Percentiles rank a stretch among this genome's conserved stretches.
Conservation (phyloP, 1,140 invertebrate genomes). For the Lutraria rhynchaena region DNA sequence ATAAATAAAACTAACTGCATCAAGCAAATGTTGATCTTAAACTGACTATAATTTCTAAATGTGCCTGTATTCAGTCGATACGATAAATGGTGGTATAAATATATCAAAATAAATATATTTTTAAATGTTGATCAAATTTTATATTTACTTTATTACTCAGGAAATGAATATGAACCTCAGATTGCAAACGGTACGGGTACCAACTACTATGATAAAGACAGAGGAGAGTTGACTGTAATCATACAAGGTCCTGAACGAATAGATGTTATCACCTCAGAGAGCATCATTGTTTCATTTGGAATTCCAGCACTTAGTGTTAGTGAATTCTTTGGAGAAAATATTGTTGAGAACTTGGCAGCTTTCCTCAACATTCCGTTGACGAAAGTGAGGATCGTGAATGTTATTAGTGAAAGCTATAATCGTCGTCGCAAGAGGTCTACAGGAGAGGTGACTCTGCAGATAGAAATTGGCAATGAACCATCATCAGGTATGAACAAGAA, state of each 20-base stretch:
- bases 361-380: conserved; percentile 74
- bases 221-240: conserved; percentile 67
- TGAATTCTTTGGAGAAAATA: conserved; percentile 78
- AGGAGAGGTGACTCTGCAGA: background rate
- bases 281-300: conserved; percentile 72
- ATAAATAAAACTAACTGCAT: too few species aligned
- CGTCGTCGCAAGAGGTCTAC: conserved; percentile 63
- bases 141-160: conserved; percentile 15
- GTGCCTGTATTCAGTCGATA: too few species aligned
- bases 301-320: conserved; percentile 70
- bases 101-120: too few species aligned
- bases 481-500: conserved; percentile 30
- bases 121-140: too few species aligned
- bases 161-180: conserved; percentile 33
- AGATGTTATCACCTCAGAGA: conserved; percentile 54
- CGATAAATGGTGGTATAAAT: too few species aligned
- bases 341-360: conserved; percentile 76
- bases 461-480: conserved; percentile 74
- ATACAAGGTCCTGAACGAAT: conserved; percentile 63
- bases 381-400: conserved; percentile 75
- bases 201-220: conserved; percentile 71
- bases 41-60: too few species aligned
- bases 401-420: conserved; percentile 61
- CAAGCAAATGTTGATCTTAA: too few species aligned
- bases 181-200: conserved; percentile 58